Evolutionary conservation across 1,140 invertebrate genomes (phyloP).

Genomic region (Agrilus planipennis): DNA sequence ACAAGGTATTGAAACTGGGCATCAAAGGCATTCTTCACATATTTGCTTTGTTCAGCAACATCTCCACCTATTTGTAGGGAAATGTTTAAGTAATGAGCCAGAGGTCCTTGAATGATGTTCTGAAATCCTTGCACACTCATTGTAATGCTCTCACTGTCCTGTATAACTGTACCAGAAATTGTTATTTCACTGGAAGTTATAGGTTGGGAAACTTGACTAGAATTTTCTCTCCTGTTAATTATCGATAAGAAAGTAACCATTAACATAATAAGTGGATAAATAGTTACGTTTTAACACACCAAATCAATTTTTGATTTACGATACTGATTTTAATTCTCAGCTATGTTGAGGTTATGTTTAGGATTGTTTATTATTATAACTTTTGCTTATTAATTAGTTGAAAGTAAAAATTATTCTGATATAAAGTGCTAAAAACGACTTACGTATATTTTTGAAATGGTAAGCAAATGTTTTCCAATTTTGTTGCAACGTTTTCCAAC

Average conservation of each 20-base stretch:
- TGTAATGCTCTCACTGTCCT: conserved; percentile 13
- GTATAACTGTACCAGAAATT: not conserved
- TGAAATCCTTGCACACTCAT: conserved; percentile 66
- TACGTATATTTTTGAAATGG: conserved; percentile 17
- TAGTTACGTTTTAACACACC: not conserved
- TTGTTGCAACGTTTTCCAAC: conserved; percentile 59
- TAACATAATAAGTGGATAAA: not conserved
- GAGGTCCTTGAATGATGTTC: conserved; percentile 64
- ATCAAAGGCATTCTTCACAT: conserved; percentile 75
- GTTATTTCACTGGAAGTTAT: not conserved
- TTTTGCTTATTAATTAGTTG: not conserved
- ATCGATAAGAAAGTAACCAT: not conserved
- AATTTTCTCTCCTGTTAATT: not conserved
- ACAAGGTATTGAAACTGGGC: conserved; percentile 69
- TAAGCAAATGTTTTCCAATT: conserved; percentile 42
- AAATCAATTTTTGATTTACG: too few species aligned
- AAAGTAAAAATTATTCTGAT: not conserved
- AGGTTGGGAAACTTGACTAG: not conserved
- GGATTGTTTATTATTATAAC: too few species aligned
- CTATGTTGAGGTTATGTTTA: too few species aligned
- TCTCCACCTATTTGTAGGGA: conserved; percentile 81
- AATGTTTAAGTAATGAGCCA: conserved; percentile 61
- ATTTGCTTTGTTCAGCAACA: conserved; percentile 68
- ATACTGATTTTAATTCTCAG: too few species aligned
- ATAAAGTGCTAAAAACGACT: conserved; percentile 8